Base-by-base conservation (phyloP, 2,797 vertebrate genomes). In the Lagorchestes hirsutus region DNA sequence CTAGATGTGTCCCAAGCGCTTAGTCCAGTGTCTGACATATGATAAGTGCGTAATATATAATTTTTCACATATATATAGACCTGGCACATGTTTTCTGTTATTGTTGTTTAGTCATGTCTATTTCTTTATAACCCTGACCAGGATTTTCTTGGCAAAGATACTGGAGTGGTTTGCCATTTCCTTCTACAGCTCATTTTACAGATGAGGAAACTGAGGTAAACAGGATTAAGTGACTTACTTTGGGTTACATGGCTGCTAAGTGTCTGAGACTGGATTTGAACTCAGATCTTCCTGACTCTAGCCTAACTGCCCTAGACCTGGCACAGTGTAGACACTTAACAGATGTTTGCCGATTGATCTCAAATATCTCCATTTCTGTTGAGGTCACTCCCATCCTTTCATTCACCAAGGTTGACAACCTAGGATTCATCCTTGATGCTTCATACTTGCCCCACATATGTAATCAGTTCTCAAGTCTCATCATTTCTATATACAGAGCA, bases 321-420 rank as follows among this genome's bases (percentile, higher is more conserved):
- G 0, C 12, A 46, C 2, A 55, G 11, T n/a, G 40, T 52, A n/a
- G 56, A 54, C 27, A 8, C 1, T 34, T 14, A 10, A 3, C 0
- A 22, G 11, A 11, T 40, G 5, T 74, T 40, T n/a, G n/a, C 13
- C 40, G 62, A 74, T 40, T 74, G 34, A 74, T 74, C 14, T 74
- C 34, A n/a, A 67, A 18, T 67, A 67, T n/a, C 13, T 13, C 92
- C 54, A 12, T 67, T 50, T 29, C 93, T 31, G 4, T 55, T 31
- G 27, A 27, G 2, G 1, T 3, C 3, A 2, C 24, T 24, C 5
- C 9, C 18, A 6, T 18, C 6, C 3, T 50, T 57, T 28, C 27
- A 29, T 52, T n/a, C 27, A 50, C 14, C 5, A 22, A 58, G 28
- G 92, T n/a, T 4, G 11, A n/a, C 0, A 3, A 31, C 27, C 4